phyloP scores from a whole-genome alignment of 2,797 vertebrate genomes.

The Macrochelys suwanniensis region DNA sequence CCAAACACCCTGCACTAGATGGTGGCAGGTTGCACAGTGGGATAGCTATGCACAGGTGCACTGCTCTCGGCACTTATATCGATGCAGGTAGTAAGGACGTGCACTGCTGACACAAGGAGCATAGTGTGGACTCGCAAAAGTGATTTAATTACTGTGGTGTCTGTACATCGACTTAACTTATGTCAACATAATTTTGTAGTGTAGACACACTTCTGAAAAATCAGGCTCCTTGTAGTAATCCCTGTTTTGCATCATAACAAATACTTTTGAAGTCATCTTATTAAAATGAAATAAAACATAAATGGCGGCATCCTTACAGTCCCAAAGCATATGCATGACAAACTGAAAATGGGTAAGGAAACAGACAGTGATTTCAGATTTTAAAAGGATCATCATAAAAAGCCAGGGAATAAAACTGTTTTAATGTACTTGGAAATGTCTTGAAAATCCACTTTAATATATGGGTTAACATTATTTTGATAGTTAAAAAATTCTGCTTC shows the following conservation, averaged over 20 bases:
- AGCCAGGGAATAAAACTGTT: neutral
- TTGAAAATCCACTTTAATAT: constrained; percentile 38
- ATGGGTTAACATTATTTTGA: constrained; percentile 57
- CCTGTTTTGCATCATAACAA: neutral
- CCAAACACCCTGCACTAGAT: neutral
- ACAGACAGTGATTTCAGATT: neutral
- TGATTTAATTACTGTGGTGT: neutral
- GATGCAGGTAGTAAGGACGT: neutral
- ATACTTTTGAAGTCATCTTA: constrained; percentile 29
- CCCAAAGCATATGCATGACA: neutral
- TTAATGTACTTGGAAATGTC: constrained; percentile 24
- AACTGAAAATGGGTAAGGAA: constrained; percentile 25
- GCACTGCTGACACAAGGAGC: neutral
- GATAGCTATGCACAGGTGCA: neutral
- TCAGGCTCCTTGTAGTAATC: neutral
- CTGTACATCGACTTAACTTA: neutral
- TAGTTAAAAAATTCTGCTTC: constrained; percentile 28
- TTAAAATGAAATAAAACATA: constrained; percentile 45
- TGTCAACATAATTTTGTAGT: neutral
- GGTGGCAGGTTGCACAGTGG: neutral
- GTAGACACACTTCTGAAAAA: neutral
- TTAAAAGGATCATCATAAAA: neutral
- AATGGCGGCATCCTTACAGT: constrained; percentile 6
- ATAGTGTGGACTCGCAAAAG: neutral
- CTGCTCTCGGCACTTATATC: neutral